These are phyloP conservation scores for Drosophila pachea DNA, from an alignment of 1,140 invertebrate genomes.

Conservation along the genomic window DNA sequence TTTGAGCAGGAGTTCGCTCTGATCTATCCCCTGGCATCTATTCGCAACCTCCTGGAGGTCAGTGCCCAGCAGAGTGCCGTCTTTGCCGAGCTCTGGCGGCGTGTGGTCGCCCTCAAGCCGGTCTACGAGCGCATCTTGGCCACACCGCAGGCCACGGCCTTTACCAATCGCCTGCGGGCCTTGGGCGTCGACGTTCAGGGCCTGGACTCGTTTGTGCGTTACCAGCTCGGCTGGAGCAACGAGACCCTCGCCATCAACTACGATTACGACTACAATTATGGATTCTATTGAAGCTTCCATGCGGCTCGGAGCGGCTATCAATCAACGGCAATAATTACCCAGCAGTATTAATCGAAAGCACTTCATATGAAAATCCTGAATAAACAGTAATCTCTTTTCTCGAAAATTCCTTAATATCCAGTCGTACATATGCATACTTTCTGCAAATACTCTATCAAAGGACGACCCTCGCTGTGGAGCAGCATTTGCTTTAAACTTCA, in stretches of 20 bases:
- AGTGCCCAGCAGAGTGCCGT: slow-evolving; percentile 48
- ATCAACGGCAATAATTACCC: not conserved
- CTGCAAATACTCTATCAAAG: not conserved
- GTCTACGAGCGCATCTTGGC: slow-evolving; percentile 64
- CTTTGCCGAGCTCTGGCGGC: slow-evolving; percentile 59
- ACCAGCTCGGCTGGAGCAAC: slow-evolving; percentile 64
- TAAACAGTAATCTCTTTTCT: too few relatives aligned
- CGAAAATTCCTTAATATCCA: too few relatives aligned
- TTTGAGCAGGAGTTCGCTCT: slow-evolving; percentile 57
- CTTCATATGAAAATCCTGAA: too few relatives aligned
- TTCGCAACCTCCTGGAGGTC: slow-evolving; percentile 51
- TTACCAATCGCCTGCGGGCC: slow-evolving; percentile 35
- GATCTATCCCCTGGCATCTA: slow-evolving; percentile 49
- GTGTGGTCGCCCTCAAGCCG: slow-evolving; percentile 52
- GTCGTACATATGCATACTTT: too few relatives aligned
- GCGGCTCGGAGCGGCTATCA: not conserved
- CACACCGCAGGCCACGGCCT: slow-evolving; percentile 21
- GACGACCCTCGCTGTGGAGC: slow-evolving; percentile 5
- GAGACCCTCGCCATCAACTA: slow-evolving; percentile 10
- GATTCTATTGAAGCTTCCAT: slow-evolving; percentile 6
- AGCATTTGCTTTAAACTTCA: slow-evolving; percentile 37
- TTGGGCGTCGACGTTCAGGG: slow-evolving; percentile 51
- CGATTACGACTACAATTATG: slow-evolving; percentile 41
- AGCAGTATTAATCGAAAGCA: not conserved
- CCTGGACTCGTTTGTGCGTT: slow-evolving; percentile 41